phyloP scores from a whole-genome alignment of 1,140 invertebrate genomes.

The Trissolcus basalis region DNA sequence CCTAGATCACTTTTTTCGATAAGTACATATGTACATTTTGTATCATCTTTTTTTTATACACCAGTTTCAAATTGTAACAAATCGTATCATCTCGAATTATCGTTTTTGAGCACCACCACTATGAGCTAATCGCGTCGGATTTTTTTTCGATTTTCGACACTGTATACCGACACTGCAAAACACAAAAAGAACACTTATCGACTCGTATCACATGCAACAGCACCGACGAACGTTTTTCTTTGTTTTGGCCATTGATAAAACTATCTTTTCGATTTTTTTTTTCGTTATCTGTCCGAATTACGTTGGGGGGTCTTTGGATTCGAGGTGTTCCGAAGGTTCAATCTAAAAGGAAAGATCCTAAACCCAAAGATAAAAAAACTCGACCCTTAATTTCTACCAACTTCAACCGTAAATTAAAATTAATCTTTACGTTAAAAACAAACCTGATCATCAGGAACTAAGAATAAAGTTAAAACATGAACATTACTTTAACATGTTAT shows the following conservation, averaged over 20 bases:
- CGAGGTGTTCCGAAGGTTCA: too few relatives aligned
- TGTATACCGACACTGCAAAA: slow-evolving; percentile 46
- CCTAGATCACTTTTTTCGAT: slow-evolving; percentile 49
- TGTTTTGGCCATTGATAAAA: slow-evolving; percentile 1
- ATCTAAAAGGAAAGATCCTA: too few relatives aligned
- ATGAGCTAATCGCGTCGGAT: slow-evolving; percentile 47
- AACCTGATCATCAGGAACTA: too few relatives aligned
- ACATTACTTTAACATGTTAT: too few relatives aligned
- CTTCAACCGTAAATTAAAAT: too few relatives aligned
- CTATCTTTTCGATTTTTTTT: too few relatives aligned
- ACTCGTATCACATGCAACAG: slow-evolving; percentile 40
- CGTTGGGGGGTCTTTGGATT: too few relatives aligned
- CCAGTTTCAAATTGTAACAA: slow-evolving; percentile 5
- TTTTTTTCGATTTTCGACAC: slow-evolving; percentile 31
- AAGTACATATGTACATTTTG: slow-evolving; percentile 48
- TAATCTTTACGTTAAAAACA: too few relatives aligned
- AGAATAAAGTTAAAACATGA: too few relatives aligned
- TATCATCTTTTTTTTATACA: slow-evolving; percentile 29
- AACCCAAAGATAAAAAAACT: too few relatives aligned
- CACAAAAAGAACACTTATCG: slow-evolving; percentile 40
- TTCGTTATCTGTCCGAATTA: too few relatives aligned
- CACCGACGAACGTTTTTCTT: slow-evolving; percentile 12
- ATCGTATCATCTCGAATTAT: not conserved
- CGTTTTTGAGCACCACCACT: slow-evolving; percentile 58
- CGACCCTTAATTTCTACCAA: too few relatives aligned